A percentile compares a stretch with the other conserved stretches of the same genome.
Evolutionary conservation across 2,797 vertebrate genomes (phyloP).

Genomic region (Halcyon chelicuti): DNA sequence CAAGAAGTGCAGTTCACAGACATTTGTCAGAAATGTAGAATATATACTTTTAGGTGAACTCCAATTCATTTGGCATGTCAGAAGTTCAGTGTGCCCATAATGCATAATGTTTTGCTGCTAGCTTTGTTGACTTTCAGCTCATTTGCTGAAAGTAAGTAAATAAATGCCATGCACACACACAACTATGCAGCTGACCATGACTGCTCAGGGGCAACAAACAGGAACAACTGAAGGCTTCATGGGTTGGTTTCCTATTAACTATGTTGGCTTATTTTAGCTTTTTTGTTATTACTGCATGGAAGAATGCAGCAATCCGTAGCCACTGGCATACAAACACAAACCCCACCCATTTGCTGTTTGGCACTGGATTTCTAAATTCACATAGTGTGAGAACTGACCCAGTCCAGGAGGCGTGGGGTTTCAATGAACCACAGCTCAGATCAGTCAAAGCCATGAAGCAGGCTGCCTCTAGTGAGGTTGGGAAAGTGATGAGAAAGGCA

Average conservation of each 20-base stretch:
- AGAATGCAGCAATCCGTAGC: not conserved
- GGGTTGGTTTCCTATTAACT: not conserved
- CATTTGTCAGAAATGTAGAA: not conserved
- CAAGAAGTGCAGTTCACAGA: not conserved
- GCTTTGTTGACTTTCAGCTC: not conserved
- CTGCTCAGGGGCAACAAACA: not conserved
- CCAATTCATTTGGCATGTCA: not conserved
- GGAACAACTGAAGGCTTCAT: not conserved
- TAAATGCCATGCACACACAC: not conserved
- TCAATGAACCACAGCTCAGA: not conserved
- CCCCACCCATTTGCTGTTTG: not conserved
- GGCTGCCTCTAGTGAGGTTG: not conserved
- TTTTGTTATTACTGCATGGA: not conserved
- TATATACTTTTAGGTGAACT: not conserved
- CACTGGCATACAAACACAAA: not conserved
- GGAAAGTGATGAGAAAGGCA: not conserved
- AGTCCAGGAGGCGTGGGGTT: not conserved
- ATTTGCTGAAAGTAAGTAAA: constrained; percentile 11
- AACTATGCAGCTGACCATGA: not conserved
- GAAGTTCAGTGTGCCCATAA: not conserved
- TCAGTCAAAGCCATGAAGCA: not conserved
- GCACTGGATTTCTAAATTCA: not conserved
- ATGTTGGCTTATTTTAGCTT: not conserved
- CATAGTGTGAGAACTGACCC: not conserved
- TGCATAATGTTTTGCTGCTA: not conserved